Percentiles rank a stretch among this genome's conserved stretches.
Evolutionary conservation across 2,888 invertebrate genomes (phyloP).

Genomic region (Alitta virens): DNA sequence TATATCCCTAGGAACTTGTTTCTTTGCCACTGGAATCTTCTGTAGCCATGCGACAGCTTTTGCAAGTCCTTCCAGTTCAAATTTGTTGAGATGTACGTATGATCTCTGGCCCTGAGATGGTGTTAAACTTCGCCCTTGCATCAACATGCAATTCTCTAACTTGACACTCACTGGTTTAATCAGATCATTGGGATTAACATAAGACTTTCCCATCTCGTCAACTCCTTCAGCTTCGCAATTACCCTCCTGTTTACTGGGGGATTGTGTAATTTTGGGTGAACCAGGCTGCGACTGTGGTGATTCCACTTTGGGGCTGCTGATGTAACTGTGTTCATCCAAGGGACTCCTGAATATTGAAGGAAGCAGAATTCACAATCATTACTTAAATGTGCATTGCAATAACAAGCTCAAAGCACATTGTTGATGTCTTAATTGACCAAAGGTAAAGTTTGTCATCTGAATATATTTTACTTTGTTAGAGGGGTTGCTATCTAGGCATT

Average conservation of each 20-base stretch:
- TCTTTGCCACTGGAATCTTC: slow-evolving; percentile 82
- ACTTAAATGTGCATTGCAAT: too few species aligned
- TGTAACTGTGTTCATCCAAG: slow-evolving; percentile 7
- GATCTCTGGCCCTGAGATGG: background rate
- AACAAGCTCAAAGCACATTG: too few species aligned
- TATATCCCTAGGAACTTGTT: slow-evolving; percentile 87
- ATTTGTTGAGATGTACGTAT: slow-evolving; percentile 37
- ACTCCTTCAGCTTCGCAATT: too few species aligned
- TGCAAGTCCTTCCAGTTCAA: slow-evolving; percentile 57
- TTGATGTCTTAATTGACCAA: too few species aligned
- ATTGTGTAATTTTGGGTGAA: too few species aligned
- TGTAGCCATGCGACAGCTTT: slow-evolving; percentile 82
- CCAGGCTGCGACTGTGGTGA: background rate
- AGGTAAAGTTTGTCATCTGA: too few species aligned
- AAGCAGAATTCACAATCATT: too few species aligned
- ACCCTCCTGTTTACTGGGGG: too few species aligned
- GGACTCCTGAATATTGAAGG: too few species aligned
- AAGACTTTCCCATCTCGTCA: background rate
- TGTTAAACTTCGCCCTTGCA: too few species aligned
- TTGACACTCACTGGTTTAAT: slow-evolving; percentile 25
- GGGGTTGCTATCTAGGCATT: too few species aligned
- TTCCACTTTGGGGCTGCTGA: background rate
- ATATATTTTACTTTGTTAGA: too few species aligned
- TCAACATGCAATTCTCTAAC: slow-evolving; percentile 23
- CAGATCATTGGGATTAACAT: slow-evolving; percentile 12